Conservation (phyloP, 2,888 invertebrate species). For the Myopa testacea region DNA sequence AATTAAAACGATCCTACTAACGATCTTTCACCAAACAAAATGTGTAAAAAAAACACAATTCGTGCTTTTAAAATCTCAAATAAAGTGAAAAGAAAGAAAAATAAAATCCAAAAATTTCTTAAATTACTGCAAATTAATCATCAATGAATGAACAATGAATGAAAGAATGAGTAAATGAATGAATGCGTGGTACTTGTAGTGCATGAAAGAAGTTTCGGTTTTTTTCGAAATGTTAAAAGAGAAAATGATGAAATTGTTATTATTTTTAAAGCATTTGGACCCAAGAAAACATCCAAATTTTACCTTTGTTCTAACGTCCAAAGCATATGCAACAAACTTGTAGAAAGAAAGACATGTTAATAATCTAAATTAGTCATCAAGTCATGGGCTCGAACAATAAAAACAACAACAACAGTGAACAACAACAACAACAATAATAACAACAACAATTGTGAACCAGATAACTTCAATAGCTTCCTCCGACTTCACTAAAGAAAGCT, state of each 20-base stretch:
- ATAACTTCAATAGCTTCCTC: slow-evolving; percentile 1
- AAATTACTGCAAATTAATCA: slow-evolving; percentile 43
- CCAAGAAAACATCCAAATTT: background rate
- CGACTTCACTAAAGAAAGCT: background rate
- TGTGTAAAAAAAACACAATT: background rate
- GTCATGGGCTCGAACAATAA: slow-evolving; percentile 13
- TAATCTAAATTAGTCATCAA: slow-evolving; percentile 44
- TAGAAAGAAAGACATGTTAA: slow-evolving; percentile 38
- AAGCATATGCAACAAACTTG: slow-evolving; percentile 27
- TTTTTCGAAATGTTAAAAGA: background rate
- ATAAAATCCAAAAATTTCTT: slow-evolving; percentile 15
- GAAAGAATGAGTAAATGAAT: background rate
- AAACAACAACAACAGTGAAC: background rate
- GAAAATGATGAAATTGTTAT: background rate
- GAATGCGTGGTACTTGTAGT: background rate
- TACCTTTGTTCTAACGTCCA: slow-evolving; percentile 18
- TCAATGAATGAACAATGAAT: slow-evolving; percentile 15
- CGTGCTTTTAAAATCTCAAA: background rate
- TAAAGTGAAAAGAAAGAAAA: background rate
- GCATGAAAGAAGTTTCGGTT: slow-evolving; percentile 8
- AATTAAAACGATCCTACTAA: background rate
- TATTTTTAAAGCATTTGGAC: background rate
- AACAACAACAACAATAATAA: slow-evolving; percentile 1
- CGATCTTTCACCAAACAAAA: background rate
- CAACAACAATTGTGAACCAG: background rate